Base-by-base conservation (phyloP, 1,140 invertebrate genomes). In the Sycophila sp. region DNA sequence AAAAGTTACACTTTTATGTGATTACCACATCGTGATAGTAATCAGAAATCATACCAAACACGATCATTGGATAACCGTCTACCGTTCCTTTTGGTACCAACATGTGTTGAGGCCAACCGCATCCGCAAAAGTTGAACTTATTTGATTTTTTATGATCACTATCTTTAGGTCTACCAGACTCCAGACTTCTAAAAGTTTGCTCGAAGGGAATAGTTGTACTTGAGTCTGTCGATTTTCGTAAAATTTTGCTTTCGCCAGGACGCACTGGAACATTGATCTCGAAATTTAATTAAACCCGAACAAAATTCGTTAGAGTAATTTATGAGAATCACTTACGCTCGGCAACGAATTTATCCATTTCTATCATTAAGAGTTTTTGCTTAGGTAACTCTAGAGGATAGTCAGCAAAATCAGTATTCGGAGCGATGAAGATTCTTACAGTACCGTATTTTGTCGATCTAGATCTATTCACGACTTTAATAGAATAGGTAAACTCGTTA, bases 101-200 rank as follows among this genome's bases (percentile, higher is more conserved):
- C 90, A 96, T 90, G 79, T 96, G 93, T 58, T 94, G 90, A 2
- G 94, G 94, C 93, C 94, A 95, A 47, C 94, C 94, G 81, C 94
- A 96, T 42, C 94, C 93, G 82, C 94, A 62, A 8, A 45, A 62
- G 19, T 62, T 62, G 24, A 62, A 62, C 19, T n/a, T 17, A 24
- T 26, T 11, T 15, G 5, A 4, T 10, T 15, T 26, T n/a, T 45
- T 4, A 69, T 76, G 80, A 40, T 75, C 81, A 8, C 76, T 75
- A 11, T 17, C 4, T 3, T 10, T 15, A 4, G 59, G 59, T 19
- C 59, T 17, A 19, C 40, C 26, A 6, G 7, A 24, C 3, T 47
- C 32, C 24, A 62, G 19, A 24, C 34, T 24, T 17, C 59, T 38
- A 26, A 62, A 62, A 8, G 91, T 91, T 4, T 90, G 83, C 78